These are phyloP conservation scores for Hymenochirus boettgeri DNA, from an alignment of 2,113 vertebrate species.

Conservation along the genomic window DNA sequence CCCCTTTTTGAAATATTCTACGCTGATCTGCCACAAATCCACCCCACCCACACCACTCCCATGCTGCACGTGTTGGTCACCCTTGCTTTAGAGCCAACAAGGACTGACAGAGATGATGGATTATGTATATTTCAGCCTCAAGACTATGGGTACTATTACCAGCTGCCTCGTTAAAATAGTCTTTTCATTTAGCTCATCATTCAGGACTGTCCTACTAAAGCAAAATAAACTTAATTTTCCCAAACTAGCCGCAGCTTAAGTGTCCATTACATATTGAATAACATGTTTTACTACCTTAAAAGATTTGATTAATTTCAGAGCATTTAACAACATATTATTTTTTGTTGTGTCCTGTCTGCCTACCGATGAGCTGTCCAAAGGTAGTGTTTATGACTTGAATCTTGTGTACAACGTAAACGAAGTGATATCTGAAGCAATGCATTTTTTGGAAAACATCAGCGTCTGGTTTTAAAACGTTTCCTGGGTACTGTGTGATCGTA, in stretches of 20 bases:
- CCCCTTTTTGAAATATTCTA: too few species aligned
- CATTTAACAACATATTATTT: slow-evolving; percentile 6
- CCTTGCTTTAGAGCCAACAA: too few species aligned
- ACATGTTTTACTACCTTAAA: background rate
- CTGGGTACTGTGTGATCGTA: slow-evolving; percentile 35
- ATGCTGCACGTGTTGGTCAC: too few species aligned
- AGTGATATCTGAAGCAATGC: slow-evolving; percentile 25
- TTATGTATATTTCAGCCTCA: too few species aligned
- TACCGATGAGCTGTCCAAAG: slow-evolving; percentile 20
- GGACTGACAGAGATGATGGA: too few species aligned
- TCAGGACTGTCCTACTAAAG: too few species aligned
- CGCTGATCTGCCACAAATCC: too few species aligned
- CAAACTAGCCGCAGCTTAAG: background rate
- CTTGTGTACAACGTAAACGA: slow-evolving; percentile 23
- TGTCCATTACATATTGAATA: background rate
- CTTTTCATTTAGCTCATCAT: too few species aligned
- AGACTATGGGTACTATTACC: too few species aligned
- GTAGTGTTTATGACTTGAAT: slow-evolving; percentile 15
- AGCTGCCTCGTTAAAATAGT: too few species aligned
- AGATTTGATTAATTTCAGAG: slow-evolving; percentile 5
- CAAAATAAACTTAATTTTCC: too few species aligned
- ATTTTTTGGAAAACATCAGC: slow-evolving; percentile 37
- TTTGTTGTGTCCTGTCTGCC: slow-evolving; percentile 29
- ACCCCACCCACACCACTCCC: too few species aligned
- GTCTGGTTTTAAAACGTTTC: slow-evolving; percentile 35